These are phyloP conservation scores for Oscheius myriophilus DNA, from an alignment of 2,888 invertebrate species.

Conservation along the genomic window DNA sequence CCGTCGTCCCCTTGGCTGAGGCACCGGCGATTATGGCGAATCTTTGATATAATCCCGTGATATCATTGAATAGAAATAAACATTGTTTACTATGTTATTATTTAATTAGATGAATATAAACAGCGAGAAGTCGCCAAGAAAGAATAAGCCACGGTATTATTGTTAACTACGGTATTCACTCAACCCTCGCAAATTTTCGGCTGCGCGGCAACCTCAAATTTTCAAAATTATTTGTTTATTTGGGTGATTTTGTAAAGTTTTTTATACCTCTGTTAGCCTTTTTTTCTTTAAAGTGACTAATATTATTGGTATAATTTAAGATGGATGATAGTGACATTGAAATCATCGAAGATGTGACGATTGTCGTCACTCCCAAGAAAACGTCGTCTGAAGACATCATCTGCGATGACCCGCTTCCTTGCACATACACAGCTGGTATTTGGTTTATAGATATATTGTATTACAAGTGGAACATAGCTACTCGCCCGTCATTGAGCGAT, in stretches of 20 bases:
- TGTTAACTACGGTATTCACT: too few relatives aligned
- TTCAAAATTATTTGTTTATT: neutral
- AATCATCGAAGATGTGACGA: constrained; percentile 3
- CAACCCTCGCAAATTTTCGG: neutral
- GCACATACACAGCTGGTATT: neutral
- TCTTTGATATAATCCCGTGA: too few relatives aligned
- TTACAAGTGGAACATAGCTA: neutral
- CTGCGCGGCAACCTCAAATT: neutral
- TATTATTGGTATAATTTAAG: neutral
- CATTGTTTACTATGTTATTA: too few relatives aligned
- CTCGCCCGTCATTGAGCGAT: too few relatives aligned
- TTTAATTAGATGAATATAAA: too few relatives aligned
- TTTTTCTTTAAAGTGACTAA: neutral
- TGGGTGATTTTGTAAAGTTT: neutral
- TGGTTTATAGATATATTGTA: neutral
- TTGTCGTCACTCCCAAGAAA: neutral
- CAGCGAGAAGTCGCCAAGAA: too few relatives aligned
- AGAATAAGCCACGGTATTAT: too few relatives aligned
- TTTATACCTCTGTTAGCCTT: neutral
- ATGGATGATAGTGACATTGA: constrained; percentile 1
- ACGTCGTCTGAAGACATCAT: neutral
- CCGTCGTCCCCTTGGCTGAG: too few relatives aligned
- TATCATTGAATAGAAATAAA: too few relatives aligned
- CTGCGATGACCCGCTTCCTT: neutral
- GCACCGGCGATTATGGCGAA: too few relatives aligned